A percentile compares a stretch with the other conserved stretches of the same genome.
These are phyloP conservation scores for Euplexia lucipara DNA, from an alignment of 2,888 invertebrate species.

Conservation along the genomic window DNA sequence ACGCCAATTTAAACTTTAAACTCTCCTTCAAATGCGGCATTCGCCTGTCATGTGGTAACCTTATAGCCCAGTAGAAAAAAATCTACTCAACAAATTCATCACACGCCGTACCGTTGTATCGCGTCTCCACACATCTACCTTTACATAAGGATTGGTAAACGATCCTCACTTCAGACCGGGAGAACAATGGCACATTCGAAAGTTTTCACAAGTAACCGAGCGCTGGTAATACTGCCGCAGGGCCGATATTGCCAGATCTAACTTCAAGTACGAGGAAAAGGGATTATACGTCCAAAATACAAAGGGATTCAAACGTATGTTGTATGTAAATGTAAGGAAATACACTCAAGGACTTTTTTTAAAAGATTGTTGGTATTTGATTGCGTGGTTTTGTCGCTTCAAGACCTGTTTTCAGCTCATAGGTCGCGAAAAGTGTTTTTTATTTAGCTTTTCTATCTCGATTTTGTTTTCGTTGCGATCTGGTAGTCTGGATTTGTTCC, in stretches of 20 bases:
- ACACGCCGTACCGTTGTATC: not conserved
- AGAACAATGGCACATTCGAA: constrained; percentile 45
- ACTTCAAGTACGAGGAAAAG: constrained; percentile 2
- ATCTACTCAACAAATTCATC: not conserved
- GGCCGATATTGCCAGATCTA: constrained; percentile 24
- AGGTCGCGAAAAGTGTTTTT: no score
- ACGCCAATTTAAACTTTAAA: no score
- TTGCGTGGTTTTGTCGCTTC: no score
- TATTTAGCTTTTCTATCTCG: no score
- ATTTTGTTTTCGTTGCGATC: no score
- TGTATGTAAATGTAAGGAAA: not conserved
- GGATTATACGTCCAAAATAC: not conserved
- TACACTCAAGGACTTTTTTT: not conserved
- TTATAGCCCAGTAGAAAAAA: constrained; percentile 18
- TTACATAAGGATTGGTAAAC: constrained; percentile 32
- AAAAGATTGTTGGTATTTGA: no score
- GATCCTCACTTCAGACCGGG: constrained; percentile 39
- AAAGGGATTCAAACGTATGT: not conserved
- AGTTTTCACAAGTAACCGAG: constrained; percentile 52
- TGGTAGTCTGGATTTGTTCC: no score
- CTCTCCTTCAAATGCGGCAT: no score
- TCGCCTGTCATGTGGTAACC: no score
- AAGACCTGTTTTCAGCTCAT: no score
- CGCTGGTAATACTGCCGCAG: constrained; percentile 25
- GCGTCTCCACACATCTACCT: constrained; percentile 23